Conservation (phyloP, 2,797 vertebrate species). For the Alca torda region DNA sequence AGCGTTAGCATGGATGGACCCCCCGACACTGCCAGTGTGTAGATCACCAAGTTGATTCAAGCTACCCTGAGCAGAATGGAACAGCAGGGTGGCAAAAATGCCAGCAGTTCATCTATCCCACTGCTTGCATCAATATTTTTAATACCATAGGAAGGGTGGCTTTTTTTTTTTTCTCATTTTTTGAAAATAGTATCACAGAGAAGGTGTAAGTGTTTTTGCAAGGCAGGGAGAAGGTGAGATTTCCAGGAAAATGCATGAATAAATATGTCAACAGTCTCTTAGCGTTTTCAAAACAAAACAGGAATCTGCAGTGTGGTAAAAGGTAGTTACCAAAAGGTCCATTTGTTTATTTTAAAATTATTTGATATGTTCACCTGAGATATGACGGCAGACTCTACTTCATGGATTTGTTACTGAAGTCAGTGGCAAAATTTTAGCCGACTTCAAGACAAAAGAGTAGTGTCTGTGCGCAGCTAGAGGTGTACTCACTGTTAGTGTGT, state of each 20-base stretch:
- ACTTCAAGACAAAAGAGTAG: not conserved
- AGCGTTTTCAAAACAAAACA: not conserved
- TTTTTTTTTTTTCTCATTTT: not conserved
- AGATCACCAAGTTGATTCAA: not conserved
- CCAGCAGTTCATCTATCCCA: not conserved
- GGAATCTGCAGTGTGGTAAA: not conserved
- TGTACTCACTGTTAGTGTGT: not conserved
- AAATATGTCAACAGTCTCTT: not conserved
- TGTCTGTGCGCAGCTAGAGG: not conserved
- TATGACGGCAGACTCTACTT: not conserved
- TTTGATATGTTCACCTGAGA: not conserved
- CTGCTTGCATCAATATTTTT: not conserved
- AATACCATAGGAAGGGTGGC: not conserved
- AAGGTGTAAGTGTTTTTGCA: not conserved
- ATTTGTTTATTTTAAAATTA: not conserved
- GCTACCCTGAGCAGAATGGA: not conserved
- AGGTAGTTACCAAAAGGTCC: not conserved
- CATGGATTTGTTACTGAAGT: not conserved
- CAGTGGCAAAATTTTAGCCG: not conserved
- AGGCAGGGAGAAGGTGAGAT: not conserved
- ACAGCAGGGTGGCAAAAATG: not conserved
- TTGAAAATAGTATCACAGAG: not conserved
- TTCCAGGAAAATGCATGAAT: not conserved
- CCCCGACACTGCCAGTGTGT: not conserved
- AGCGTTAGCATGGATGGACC: not conserved